Conservation (phyloP, 92 coral and sea anemone species). For the Pocillopora meandrina region DNA sequence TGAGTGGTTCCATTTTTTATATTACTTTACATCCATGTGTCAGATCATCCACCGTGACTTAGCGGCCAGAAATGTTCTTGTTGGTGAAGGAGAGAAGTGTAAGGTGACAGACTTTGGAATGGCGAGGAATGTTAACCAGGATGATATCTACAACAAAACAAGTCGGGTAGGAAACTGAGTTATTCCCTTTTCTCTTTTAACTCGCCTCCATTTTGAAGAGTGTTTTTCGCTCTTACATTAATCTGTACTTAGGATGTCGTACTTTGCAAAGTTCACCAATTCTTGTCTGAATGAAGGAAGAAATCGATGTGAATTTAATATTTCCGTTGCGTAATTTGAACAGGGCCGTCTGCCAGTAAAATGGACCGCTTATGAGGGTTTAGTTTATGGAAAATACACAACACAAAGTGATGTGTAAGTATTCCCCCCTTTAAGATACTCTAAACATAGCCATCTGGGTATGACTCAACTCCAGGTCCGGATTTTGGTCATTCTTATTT, state of each 20-base stretch:
- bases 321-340: too few relatives aligned
- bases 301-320: too few relatives aligned
- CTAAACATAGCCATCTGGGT: too few relatives aligned
- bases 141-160: constrained; percentile 29
- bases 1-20: too few relatives aligned
- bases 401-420: constrained; percentile 81
- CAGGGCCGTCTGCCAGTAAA: constrained; percentile 81
- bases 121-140: constrained; percentile 41
- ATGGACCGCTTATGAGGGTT: constrained; percentile 79
- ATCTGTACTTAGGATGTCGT: too few relatives aligned
- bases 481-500: too few relatives aligned
- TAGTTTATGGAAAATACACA: constrained; percentile 69
- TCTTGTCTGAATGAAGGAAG: too few relatives aligned
- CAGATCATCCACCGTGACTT: constrained; percentile 53
- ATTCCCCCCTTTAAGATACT: neutral
- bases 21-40: neutral
- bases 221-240: too few relatives aligned
- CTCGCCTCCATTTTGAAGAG: too few relatives aligned
- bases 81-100: constrained; percentile 47
- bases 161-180: constrained; percentile 27
- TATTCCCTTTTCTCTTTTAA: too few relatives aligned
- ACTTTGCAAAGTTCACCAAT: too few relatives aligned
- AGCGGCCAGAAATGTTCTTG: constrained; percentile 53
- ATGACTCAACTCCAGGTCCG: too few relatives aligned
- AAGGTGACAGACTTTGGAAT: constrained; percentile 53